phyloP scores from a whole-genome alignment of 2,888 invertebrate genomes.

The Cotesia congregata region DNA sequence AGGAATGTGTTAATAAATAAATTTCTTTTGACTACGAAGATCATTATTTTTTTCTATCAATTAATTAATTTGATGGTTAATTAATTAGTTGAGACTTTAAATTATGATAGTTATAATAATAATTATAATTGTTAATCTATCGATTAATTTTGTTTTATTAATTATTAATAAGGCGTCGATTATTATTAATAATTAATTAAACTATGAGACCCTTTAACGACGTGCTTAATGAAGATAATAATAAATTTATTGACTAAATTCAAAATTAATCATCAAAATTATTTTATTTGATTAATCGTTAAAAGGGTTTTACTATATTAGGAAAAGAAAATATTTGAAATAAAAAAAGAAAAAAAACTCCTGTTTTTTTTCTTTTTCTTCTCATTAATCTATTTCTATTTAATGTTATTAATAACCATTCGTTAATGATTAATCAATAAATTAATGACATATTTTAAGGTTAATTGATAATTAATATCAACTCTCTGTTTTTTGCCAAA shows the following conservation, averaged over 20 bases:
- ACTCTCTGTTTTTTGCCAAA: too few relatives aligned
- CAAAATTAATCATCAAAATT: not conserved
- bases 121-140: not conserved
- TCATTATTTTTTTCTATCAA: not conserved
- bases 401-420: not conserved
- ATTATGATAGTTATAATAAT: not conserved
- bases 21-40: not conserved
- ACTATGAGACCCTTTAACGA: not conserved
- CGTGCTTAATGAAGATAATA: not conserved
- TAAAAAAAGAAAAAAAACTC: not conserved
- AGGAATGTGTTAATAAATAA: not conserved
- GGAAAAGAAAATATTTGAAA: not conserved
- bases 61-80: not conserved
- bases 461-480: not conserved
- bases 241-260: not conserved
- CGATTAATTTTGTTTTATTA: not conserved
- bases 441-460: not conserved
- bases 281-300: slow-evolving; percentile 2
- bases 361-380: not conserved
- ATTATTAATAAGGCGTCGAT: not conserved
- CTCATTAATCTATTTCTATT: not conserved
- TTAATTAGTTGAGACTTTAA: not conserved
- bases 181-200: not conserved
- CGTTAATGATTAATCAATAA: not conserved
- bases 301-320: not conserved